A percentile compares a stretch with the other conserved stretches of the same genome.
Conservation (phyloP, 2,113 vertebrate species). For the Sporophila hypoxantha region DNA sequence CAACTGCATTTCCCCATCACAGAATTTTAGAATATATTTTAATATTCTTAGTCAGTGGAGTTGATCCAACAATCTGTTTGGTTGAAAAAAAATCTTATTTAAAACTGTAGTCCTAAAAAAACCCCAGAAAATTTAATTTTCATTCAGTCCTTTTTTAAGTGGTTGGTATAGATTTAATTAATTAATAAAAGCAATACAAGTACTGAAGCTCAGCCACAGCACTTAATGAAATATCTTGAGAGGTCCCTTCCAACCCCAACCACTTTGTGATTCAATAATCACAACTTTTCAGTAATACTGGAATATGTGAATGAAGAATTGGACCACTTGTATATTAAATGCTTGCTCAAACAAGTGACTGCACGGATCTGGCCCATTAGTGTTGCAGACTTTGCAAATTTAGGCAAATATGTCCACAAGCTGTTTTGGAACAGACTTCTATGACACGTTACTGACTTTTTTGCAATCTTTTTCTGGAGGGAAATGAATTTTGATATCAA, state of each 20-base stretch:
- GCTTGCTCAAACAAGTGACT: not conserved
- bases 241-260: not conserved
- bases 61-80: slow-evolving; percentile 20
- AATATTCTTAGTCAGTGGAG: slow-evolving; percentile 31
- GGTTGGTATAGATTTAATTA: not conserved
- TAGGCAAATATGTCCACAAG: not conserved
- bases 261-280: not conserved
- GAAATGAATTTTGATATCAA: slow-evolving; percentile 58
- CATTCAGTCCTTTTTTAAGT: not conserved
- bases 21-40: slow-evolving; percentile 61
- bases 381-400: not conserved
- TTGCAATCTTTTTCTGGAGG: slow-evolving; percentile 31
- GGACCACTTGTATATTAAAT: not conserved
- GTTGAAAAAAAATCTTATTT: not conserved
- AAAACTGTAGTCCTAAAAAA: not conserved
- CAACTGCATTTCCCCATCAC: not conserved
- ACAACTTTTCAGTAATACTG: not conserved
- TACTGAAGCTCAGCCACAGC: not conserved
- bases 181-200: not conserved
- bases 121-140: not conserved
- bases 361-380: not conserved
- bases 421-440: not conserved
- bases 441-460: slow-evolving; percentile 56
- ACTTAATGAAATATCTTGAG: not conserved
- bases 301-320: not conserved